A percentile compares a stretch with the other conserved stretches of the same genome.
Conservation (phyloP, 2,113 vertebrate species). For the Circaetus cinerascens region DNA sequence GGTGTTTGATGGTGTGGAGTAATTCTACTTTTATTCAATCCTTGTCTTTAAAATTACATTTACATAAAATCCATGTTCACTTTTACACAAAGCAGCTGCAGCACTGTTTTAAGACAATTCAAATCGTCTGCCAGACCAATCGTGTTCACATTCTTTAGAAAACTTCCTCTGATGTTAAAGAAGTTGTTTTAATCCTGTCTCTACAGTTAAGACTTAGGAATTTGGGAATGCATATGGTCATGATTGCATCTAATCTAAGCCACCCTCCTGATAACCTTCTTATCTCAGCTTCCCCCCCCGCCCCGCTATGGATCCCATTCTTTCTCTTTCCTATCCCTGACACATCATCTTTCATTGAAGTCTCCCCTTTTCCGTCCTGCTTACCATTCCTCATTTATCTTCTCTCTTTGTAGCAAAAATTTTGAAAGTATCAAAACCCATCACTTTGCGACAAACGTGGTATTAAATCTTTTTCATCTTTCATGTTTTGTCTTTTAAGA, state of each 20-base stretch:
- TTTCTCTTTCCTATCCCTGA: not conserved
- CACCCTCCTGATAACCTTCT: not conserved
- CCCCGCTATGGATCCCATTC: not conserved
- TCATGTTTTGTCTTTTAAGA: not conserved
- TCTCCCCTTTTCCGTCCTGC: not conserved
- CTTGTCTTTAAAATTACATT: slow-evolving; percentile 1
- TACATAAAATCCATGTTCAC: not conserved
- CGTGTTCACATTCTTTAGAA: not conserved
- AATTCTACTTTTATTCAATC: not conserved
- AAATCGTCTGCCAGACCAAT: not conserved
- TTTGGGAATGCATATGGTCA: not conserved
- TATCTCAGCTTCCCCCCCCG: not conserved
- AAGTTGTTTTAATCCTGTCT: not conserved
- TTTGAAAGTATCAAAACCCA: not conserved
- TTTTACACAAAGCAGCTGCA: not conserved
- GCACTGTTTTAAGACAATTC: slow-evolving; percentile 24
- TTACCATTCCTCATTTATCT: not conserved
- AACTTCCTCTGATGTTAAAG: not conserved
- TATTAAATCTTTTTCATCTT: not conserved
- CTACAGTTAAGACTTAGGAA: not conserved
- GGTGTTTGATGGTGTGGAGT: not conserved
- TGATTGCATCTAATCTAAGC: not conserved
- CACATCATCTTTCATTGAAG: not conserved
- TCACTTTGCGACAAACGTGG: not conserved
- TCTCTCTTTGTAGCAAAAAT: not conserved